A percentile compares a stretch with the other conserved stretches of the same genome.
These are phyloP conservation scores for Tetramorium alpestre DNA, from an alignment of 1,140 invertebrate species.

Conservation along the genomic window DNA sequence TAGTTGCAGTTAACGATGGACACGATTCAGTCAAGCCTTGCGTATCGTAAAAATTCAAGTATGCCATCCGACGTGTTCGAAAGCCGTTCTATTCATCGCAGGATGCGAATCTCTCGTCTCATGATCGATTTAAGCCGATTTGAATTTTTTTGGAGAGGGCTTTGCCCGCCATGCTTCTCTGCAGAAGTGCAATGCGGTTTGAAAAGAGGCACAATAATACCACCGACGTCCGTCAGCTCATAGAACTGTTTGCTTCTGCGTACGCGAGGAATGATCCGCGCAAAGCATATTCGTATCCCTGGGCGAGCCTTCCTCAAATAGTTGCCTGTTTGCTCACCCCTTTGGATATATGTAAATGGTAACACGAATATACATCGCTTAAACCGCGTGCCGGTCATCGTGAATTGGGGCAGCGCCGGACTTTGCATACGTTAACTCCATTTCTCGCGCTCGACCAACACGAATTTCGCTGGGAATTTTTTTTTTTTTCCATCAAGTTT, in stretches of 20 bases:
- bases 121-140: constrained; percentile 58
- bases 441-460: constrained; percentile 6
- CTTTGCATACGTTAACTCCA: constrained; percentile 59
- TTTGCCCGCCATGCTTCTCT: background rate
- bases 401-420: background rate
- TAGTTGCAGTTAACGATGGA: no score
- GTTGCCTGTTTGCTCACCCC: constrained; percentile 71
- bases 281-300: constrained; percentile 73
- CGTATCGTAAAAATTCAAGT: constrained; percentile 3
- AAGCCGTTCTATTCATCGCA: constrained; percentile 10
- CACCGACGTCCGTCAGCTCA: constrained; percentile 53
- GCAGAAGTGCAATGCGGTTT: constrained; percentile 30
- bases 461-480: constrained; percentile 23
- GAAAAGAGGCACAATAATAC: constrained; percentile 57
- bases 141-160: constrained; percentile 30
- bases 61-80: background rate
- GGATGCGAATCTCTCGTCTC: background rate
- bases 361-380: constrained; percentile 64
- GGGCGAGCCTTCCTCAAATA: constrained; percentile 72
- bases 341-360: constrained; percentile 70
- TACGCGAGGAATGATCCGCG: constrained; percentile 53
- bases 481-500: constrained; percentile 16
- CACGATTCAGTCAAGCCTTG: background rate
- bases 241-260: constrained; percentile 66
- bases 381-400: constrained; percentile 56